A percentile compares a stretch with the other conserved stretches of the same genome.
Conservation (phyloP, 1,140 invertebrate species). For the Ectropis grisescens region DNA sequence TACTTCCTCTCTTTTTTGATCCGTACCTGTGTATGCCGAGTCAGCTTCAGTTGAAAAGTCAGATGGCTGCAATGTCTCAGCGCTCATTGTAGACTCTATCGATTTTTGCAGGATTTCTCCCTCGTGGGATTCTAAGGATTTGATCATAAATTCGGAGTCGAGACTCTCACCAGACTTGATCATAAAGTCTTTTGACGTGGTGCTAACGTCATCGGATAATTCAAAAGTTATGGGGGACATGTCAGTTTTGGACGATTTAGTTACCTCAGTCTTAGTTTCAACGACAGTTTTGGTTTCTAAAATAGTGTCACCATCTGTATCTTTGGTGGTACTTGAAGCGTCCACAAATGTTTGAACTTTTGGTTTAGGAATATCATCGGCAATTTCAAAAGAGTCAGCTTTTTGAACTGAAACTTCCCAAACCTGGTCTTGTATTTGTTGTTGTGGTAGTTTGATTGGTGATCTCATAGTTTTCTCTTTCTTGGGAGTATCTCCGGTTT, state of each 20-base stretch:
- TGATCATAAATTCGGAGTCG: slow-evolving; percentile 67
- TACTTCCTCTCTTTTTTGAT: slow-evolving; percentile 56
- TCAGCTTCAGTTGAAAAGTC: slow-evolving; percentile 67
- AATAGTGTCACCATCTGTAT: slow-evolving; percentile 25
- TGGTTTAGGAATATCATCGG: slow-evolving; percentile 27
- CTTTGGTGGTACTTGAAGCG: slow-evolving; percentile 29
- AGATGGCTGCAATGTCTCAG: slow-evolving; percentile 65
- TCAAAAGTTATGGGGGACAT: slow-evolving; percentile 46
- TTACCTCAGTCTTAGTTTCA: slow-evolving; percentile 57
- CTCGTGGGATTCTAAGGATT: slow-evolving; percentile 66
- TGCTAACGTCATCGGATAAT: slow-evolving; percentile 50
- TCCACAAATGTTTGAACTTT: slow-evolving; percentile 18
- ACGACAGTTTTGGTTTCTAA: slow-evolving; percentile 49
- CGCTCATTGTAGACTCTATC: slow-evolving; percentile 64
- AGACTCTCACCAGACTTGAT: slow-evolving; percentile 71
- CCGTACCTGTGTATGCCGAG: slow-evolving; percentile 59
- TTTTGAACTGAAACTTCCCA: slow-evolving; percentile 76
- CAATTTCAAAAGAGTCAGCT: slow-evolving; percentile 48
- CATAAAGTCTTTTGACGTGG: slow-evolving; percentile 68
- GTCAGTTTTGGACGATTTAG: slow-evolving; percentile 37
- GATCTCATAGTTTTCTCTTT: slow-evolving; percentile 56
- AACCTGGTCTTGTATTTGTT: slow-evolving; percentile 73
- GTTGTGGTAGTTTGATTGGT: slow-evolving; percentile 70
- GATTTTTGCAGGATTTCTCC: slow-evolving; percentile 66
- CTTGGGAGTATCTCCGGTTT: slow-evolving; percentile 39